Evolutionary conservation across 92 coral and sea anemone genomes (phyloP), one percentile per base, ranked within the genome.

Genomic region (Muricea muricata): DNA sequence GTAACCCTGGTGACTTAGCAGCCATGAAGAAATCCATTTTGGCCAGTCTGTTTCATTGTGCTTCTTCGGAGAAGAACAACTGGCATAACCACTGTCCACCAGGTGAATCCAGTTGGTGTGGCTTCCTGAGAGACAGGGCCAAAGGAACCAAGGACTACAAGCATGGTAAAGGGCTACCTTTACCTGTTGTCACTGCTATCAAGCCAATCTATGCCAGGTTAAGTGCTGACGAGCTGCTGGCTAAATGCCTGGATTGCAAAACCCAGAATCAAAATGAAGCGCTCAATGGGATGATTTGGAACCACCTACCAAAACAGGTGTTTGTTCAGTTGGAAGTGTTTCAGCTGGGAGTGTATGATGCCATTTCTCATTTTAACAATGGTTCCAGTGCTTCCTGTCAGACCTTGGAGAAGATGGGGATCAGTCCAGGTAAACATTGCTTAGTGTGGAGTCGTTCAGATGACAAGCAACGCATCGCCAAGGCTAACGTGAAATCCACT

Each of bases 101-200:
- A 61, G 70, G 70, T 2, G 70, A 61, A 61, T 61, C n/a, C n/a
- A n/a, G n/a, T n/a, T n/a, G n/a, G n/a, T n/a, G n/a, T n/a, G n/a
- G n/a, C n/a, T n/a, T n/a, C 37, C n/a, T 32, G 70, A 15, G 78
- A 35, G 81, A 58, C 78, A 79, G 10, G 6, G 77, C 84, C 3
- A 57, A 79, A 30, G 37, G 65, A 18, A 79, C 84, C 3, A 13
- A 55, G 2, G 47, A 48, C 2, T 79, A 28, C 81, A 84, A 84
- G 65, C 86, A 76, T 47, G 88, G 91, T 46, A 79, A 88, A 47
- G 89, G 92, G 66, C 63, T 89, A 7, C 90, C 89, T n/a, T 25
- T 77, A 23, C 85, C 75, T 5, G 54, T 85, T 0, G 75, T 86
- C 30, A 63, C 85, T 37, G 71, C 72, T 25, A 7, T 84, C 0